Conservation (phyloP, 2,113 vertebrate species). For the Pseudorectes ferrugineus region DNA sequence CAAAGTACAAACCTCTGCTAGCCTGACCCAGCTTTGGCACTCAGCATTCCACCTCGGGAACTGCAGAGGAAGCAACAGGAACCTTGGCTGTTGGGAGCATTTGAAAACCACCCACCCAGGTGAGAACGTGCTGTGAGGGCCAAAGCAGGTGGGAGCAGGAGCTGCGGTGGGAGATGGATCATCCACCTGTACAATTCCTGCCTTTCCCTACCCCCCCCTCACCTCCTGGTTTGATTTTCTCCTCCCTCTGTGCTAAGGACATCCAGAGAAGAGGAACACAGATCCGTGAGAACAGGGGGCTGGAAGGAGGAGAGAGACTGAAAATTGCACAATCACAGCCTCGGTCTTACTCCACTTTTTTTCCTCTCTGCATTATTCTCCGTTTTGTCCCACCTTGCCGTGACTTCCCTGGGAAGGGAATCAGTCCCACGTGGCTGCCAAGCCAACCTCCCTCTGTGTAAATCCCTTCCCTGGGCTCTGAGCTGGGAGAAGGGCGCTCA, state of each 20-base stretch:
- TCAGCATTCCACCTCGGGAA: neutral
- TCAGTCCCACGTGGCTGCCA: neutral
- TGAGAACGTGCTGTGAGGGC: neutral
- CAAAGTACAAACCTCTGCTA: neutral
- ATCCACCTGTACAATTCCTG: neutral
- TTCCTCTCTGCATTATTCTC: neutral
- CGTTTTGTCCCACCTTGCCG: neutral
- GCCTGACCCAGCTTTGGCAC: neutral
- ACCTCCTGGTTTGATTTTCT: neutral
- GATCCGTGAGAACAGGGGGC: neutral
- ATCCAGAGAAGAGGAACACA: neutral
- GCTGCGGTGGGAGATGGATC: neutral
- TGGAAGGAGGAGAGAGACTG: neutral
- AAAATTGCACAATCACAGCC: neutral
- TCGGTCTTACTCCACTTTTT: fast-evolving
- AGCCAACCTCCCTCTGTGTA: neutral
- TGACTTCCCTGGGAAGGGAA: neutral
- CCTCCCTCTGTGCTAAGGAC: neutral
- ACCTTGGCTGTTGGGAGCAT: neutral
- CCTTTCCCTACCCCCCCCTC: neutral
- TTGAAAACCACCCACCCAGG: neutral
- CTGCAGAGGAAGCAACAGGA: neutral
- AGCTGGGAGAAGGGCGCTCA: neutral
- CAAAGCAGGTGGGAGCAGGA: neutral
- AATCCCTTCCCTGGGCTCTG: neutral